These are phyloP conservation scores for Diarsia mendica DNA, from an alignment of 2,888 invertebrate genomes.

Conservation along the genomic window DNA sequence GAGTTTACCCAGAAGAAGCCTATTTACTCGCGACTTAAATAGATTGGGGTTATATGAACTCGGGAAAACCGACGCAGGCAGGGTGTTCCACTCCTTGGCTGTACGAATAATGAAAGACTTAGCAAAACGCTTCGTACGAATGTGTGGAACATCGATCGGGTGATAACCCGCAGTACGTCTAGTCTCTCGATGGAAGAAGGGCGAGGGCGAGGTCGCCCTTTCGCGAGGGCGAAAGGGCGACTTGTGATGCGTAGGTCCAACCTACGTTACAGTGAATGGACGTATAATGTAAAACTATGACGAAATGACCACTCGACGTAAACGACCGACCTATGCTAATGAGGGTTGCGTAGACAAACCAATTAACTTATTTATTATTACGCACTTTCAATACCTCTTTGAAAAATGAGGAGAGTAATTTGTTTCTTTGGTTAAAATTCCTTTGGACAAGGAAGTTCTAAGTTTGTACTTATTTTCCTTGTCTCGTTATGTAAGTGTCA, in stretches of 20 bases:
- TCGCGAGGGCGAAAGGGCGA: too few relatives aligned
- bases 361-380: conserved; percentile 56
- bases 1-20: too few relatives aligned
- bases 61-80: too few relatives aligned
- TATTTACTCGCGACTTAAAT: too few relatives aligned
- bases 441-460: conserved; percentile 40
- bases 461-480: conserved; percentile 30
- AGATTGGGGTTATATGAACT: too few relatives aligned
- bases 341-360: conserved; percentile 56
- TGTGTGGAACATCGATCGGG: too few relatives aligned
- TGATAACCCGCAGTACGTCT: too few relatives aligned
- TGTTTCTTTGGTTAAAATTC: conserved; percentile 24
- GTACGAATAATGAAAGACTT: too few relatives aligned
- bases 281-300: conserved; percentile 56
- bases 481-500: conserved; percentile 58
- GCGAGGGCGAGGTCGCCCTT: too few relatives aligned
- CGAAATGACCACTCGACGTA: conserved; percentile 61
- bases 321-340: conserved; percentile 74
- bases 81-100: too few relatives aligned
- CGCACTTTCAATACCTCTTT: conserved; percentile 34
- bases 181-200: too few relatives aligned
- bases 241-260: not conserved
- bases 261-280: conserved; percentile 43
- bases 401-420: conserved; percentile 12
- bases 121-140: too few relatives aligned